Evolutionary conservation across 2,888 invertebrate genomes (phyloP).

Genomic region (Ornithoptera alexandrae): DNA sequence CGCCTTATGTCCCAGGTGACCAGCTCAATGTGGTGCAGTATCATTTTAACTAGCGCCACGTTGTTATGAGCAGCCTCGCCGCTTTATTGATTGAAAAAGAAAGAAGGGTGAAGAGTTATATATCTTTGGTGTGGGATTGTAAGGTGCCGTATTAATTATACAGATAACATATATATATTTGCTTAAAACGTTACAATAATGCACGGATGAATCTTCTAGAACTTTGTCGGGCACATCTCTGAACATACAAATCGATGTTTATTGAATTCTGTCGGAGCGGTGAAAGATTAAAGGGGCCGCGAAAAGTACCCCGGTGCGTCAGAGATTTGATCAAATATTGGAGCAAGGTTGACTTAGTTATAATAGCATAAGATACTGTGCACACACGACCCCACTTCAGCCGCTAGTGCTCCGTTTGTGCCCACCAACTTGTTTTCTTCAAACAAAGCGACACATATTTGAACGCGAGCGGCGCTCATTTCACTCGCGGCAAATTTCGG

Average conservation of each 20-base stretch:
- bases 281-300: slow-evolving; percentile 66
- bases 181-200: background rate
- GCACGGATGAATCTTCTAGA: background rate
- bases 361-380: slow-evolving; percentile 76
- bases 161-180: background rate
- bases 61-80: too few species aligned
- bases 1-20: too few species aligned
- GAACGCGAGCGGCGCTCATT: slow-evolving; percentile 36
- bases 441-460: slow-evolving; percentile 61
- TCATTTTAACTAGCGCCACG: too few species aligned
- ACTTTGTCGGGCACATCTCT: slow-evolving; percentile 7
- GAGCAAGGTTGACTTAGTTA: slow-evolving; percentile 72
- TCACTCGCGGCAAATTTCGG: slow-evolving; percentile 11
- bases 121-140: too few species aligned
- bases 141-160: too few species aligned
- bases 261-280: slow-evolving; percentile 45
- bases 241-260: slow-evolving; percentile 27
- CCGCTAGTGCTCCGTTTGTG: slow-evolving; percentile 66
- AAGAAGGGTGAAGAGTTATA: too few species aligned
- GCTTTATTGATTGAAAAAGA: too few species aligned
- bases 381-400: slow-evolving; percentile 69
- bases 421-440: slow-evolving; percentile 71
- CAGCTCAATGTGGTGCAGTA: too few species aligned
- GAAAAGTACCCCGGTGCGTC: slow-evolving; percentile 53
- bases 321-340: slow-evolving; percentile 74